phyloP scores from a whole-genome alignment of 23 tunicate species.

The Trididemnum clinides region DNA sequence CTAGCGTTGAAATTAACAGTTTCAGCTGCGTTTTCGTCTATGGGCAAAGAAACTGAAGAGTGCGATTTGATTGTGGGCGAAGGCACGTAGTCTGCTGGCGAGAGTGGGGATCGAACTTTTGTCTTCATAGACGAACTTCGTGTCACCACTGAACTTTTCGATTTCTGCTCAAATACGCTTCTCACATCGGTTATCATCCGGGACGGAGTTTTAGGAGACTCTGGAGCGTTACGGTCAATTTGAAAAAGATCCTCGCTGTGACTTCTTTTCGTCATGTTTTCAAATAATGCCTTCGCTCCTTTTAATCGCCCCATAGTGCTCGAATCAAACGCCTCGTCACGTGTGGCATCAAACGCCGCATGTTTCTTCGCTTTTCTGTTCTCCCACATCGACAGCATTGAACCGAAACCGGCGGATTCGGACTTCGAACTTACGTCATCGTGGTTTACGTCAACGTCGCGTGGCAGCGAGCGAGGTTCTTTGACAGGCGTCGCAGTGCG shows the following conservation, averaged over 20 bases:
- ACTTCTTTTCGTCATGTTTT: conserved; percentile 40
- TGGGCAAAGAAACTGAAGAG: neutral
- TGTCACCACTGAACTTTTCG: neutral
- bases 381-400: conserved; percentile 77
- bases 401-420: conserved; percentile 22
- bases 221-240: neutral
- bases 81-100: neutral
- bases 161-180: conserved; percentile 30
- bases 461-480: neutral
- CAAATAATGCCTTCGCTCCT: conserved; percentile 88
- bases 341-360: conserved; percentile 44
- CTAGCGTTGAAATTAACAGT: neutral
- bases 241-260: neutral
- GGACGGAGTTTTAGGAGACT: neutral
- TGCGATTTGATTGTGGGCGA: conserved; percentile 2
- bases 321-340: conserved; percentile 64
- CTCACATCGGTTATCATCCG: neutral
- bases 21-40: neutral
- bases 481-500: neutral
- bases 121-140: neutral
- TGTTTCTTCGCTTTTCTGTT: conserved; percentile 35
- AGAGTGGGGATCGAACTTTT: neutral
- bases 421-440: neutral
- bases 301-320: conserved; percentile 63
- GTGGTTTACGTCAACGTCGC: neutral